These are phyloP conservation scores for Ceyx melanurus DNA, from an alignment of 2,113 vertebrate species.

Conservation along the genomic window DNA sequence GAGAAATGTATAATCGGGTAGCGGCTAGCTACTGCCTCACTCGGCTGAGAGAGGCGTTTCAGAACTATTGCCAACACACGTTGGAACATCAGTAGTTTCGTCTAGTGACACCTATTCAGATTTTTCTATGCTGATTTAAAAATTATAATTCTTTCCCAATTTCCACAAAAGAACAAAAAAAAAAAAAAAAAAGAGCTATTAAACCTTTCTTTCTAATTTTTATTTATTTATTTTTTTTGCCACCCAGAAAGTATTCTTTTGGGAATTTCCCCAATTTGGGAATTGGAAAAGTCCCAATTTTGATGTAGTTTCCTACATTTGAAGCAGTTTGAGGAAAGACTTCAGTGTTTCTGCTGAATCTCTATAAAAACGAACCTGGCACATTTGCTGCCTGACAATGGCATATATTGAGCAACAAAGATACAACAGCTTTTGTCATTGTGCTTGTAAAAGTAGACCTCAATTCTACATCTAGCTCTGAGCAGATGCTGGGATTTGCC, in stretches of 20 bases:
- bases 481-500: neutral
- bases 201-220: neutral
- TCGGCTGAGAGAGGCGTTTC: neutral
- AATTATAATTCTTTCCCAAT: neutral
- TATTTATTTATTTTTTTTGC: neutral
- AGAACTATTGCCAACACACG: neutral
- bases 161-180: neutral
- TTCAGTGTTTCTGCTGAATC: neutral
- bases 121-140: neutral
- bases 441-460: neutral
- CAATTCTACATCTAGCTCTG: neutral
- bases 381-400: neutral
- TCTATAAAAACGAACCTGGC: neutral
- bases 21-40: neutral
- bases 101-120: neutral
- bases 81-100: neutral
- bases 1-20: neutral
- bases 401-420: neutral
- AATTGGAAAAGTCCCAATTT: neutral
- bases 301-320: neutral
- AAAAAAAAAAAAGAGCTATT: neutral
- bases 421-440: neutral
- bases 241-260: neutral
- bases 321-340: neutral
- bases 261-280: too few species aligned